Percentiles rank a stretch among this genome's conserved stretches.
Conservation (phyloP, 2,113 vertebrate species). For the Nothoprocta pentlandii region DNA sequence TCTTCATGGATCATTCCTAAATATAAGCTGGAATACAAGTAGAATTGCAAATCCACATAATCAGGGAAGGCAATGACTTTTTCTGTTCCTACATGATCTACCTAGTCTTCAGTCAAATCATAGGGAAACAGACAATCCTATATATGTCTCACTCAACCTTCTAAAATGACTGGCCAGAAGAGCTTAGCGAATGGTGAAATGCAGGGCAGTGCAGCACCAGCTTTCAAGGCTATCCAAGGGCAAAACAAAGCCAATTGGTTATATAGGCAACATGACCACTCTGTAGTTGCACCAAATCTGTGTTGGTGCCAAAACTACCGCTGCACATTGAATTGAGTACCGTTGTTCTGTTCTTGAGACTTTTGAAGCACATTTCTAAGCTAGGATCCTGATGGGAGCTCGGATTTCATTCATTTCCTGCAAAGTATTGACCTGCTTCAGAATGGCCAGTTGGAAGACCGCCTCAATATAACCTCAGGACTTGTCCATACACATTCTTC, state of each 20-base stretch:
- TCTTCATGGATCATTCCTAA: background rate
- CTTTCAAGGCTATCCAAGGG: background rate
- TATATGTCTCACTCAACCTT: background rate
- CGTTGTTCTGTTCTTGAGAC: background rate
- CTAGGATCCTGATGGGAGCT: background rate
- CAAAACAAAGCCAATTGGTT: background rate
- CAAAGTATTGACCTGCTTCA: background rate
- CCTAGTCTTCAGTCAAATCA: background rate
- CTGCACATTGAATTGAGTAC: background rate
- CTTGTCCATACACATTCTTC: constrained; percentile 3
- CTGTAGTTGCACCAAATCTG: background rate
- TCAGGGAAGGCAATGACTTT: background rate
- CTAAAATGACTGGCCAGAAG: background rate
- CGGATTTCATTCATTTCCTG: constrained; percentile 16
- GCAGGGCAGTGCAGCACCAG: background rate
- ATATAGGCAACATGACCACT: background rate
- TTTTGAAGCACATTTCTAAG: constrained; percentile 29
- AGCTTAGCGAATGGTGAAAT: background rate
- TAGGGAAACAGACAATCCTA: background rate
- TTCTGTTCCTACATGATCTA: background rate
- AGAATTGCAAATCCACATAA: background rate
- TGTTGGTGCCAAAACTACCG: background rate
- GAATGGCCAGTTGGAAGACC: constrained; percentile 3
- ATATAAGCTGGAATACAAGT: background rate
- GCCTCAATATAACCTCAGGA: background rate